phyloP scores from a whole-genome alignment of 2,113 vertebrate species.

The Gadus macrocephalus region DNA sequence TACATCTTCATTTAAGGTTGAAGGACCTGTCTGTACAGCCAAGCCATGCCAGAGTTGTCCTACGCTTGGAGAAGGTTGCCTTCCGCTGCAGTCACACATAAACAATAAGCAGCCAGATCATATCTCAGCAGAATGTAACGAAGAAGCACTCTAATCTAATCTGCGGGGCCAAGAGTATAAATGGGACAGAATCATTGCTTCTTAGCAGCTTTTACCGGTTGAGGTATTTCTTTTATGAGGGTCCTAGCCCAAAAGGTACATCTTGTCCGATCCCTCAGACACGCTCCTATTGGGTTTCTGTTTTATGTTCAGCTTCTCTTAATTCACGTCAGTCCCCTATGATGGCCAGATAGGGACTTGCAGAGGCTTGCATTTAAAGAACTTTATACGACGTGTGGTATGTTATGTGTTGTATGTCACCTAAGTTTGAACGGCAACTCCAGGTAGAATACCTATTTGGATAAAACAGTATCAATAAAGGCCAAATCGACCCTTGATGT shows the following conservation, averaged over 20 bases:
- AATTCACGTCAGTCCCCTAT: conserved; percentile 20
- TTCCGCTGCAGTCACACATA: conserved; percentile 16
- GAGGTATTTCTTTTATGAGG: conserved; percentile 16
- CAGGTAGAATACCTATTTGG: too few relatives aligned
- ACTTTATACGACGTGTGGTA: not conserved
- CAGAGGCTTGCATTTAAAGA: not conserved
- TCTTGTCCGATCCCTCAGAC: conserved; percentile 7
- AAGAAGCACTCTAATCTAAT: conserved; percentile 45
- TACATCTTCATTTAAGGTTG: not conserved
- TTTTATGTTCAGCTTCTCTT: conserved; percentile 28
- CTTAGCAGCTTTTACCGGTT: conserved; percentile 19
- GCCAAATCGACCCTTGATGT: too few relatives aligned
- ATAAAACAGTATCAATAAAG: too few relatives aligned
- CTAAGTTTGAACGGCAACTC: not conserved
- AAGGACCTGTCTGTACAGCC: not conserved
- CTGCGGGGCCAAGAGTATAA: conserved; percentile 36
- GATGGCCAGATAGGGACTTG: conserved; percentile 15
- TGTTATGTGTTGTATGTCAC: not conserved
- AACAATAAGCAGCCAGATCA: conserved; percentile 28
- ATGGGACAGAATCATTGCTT: conserved; percentile 11
- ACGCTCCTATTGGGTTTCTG: conserved; percentile 19
- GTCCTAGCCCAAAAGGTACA: conserved; percentile 11
- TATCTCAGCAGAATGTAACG: conserved; percentile 36
- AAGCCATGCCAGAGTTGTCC: conserved; percentile 6
- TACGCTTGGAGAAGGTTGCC: conserved; percentile 23